Evolutionary conservation across 2,797 vertebrate species (phyloP), one percentile per base, ranked within the genome.

Genomic region (Hypotaenidia philippensis): DNA sequence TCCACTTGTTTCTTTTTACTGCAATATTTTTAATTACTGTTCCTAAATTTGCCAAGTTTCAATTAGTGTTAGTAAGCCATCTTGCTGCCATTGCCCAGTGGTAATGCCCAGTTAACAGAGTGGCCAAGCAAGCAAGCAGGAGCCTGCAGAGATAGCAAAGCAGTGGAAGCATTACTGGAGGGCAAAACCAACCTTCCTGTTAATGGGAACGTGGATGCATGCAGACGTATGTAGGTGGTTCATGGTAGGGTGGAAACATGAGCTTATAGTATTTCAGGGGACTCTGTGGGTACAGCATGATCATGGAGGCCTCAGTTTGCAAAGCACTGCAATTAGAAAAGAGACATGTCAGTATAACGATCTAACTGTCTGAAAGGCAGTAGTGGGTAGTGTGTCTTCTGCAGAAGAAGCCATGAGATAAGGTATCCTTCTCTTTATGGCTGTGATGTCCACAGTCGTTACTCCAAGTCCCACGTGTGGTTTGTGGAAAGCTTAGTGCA

Each of bases 141-240:
- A 66, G 36, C 31, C 55, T 68, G 36, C 26, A 52, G 47, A 78
- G 61, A 9, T 3, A 52, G 22, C n/a, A 36, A 17, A 44, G 56
- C 36, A 31, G 36, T 17, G 21, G 25, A 34, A 41, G 40, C 3
- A 0, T 26, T 44, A 16, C 7, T 41, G 52, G 40, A 55, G 14
- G 71, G 56, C 17, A 55, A 69, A 52, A 3, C 2, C 36, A 26
- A 5, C 10, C 21, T 60, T 22, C 21, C n/a, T 41, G 19, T 55
- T 44, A 55, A n/a, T 0, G 0, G 25, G 65, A 47, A 49, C 0
- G 0, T 32, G 26, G 25, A 14, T 45, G 44, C 32, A 9, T 19
- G 41, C 36, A 31, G 49, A 38, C 49, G 49, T 0, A 8, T 5
- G 27, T 38, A 15, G 49, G 34, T 57, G 53, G 44, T 52, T 59